Conservation (phyloP, 2,888 invertebrate species). For the Dasysyrphus albostriatus region DNA sequence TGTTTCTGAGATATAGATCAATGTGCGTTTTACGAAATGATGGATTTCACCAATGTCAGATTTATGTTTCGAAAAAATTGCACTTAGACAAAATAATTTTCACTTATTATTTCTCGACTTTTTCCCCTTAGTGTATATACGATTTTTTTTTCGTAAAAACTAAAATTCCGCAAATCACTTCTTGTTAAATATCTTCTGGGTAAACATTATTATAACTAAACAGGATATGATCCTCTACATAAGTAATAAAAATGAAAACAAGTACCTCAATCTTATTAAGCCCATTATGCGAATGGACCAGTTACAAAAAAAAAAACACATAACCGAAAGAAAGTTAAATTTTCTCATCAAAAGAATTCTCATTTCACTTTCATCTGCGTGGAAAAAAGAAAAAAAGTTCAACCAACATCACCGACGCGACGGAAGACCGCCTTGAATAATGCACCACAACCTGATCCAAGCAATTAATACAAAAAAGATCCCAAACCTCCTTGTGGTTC, state of each 20-base stretch:
- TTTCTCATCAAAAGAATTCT: slow-evolving; percentile 52
- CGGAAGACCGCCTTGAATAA: background rate
- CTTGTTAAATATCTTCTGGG: background rate
- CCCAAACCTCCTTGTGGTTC: slow-evolving; percentile 3
- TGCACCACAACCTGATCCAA: slow-evolving; percentile 4
- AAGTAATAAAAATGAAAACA: background rate
- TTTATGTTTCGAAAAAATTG: no score
- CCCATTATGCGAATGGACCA: slow-evolving; percentile 11
- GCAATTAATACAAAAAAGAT: slow-evolving; percentile 28
- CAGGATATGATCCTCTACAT: slow-evolving; percentile 33
- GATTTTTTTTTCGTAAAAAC: background rate
- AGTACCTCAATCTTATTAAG: slow-evolving; percentile 25
- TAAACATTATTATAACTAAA: slow-evolving; percentile 10
- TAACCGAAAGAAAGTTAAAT: slow-evolving; percentile 66
- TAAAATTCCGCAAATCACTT: background rate
- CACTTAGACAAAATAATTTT: background rate
- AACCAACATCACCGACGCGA: slow-evolving; percentile 4
- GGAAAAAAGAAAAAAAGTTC: slow-evolving; percentile 11
- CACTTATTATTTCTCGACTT: background rate
- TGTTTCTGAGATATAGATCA: no score
- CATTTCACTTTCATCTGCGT: slow-evolving; percentile 66
- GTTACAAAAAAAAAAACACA: slow-evolving; percentile 19
- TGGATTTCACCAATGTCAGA: no score
- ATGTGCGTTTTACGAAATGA: no score
- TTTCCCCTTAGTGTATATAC: background rate